Percentiles rank a stretch among this genome's conserved stretches.
Evolutionary conservation across 2,888 invertebrate genomes (phyloP).

Genomic region (Clivina fossor): DNA sequence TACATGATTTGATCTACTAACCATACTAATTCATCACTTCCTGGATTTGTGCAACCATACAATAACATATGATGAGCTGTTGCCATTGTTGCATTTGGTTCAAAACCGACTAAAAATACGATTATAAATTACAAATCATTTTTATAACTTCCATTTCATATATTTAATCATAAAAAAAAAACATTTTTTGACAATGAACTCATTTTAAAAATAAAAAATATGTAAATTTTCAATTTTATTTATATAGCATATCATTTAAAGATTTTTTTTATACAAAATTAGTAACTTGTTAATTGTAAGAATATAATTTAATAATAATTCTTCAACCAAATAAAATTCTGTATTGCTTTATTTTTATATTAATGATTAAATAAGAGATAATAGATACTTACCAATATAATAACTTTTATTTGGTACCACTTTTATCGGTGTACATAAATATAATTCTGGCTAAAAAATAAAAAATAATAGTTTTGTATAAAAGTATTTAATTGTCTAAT

Average conservation of each 20-base stretch:
- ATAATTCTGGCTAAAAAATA: conserved; percentile 80
- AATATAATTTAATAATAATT: no score
- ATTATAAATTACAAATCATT: conserved; percentile 5
- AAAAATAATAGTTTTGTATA: neutral
- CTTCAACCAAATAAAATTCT: no score
- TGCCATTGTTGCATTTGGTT: conserved; percentile 88
- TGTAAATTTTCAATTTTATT: no score
- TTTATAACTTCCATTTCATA: no score
- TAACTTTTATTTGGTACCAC: conserved; percentile 74
- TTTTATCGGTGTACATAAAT: conserved; percentile 87
- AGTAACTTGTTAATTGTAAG: no score
- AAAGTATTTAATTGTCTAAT: conserved; percentile 1
- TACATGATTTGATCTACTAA: conserved; percentile 50
- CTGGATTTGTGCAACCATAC: conserved; percentile 85
- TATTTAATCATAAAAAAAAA: no score
- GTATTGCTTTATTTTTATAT: no score
- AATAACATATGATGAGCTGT: conserved; percentile 92
- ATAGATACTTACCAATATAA: conserved; percentile 75
- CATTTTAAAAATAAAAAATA: no score
- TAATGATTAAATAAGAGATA: no score
- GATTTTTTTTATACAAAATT: no score
- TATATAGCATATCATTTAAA: no score
- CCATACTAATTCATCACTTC: conserved; percentile 73
- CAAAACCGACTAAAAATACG: conserved; percentile 73
- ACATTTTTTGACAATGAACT: no score